Evolutionary conservation across 1,140 invertebrate species (phyloP), one percentile per base, ranked within the genome.

Genomic region (Anadara kagoshimensis): DNA sequence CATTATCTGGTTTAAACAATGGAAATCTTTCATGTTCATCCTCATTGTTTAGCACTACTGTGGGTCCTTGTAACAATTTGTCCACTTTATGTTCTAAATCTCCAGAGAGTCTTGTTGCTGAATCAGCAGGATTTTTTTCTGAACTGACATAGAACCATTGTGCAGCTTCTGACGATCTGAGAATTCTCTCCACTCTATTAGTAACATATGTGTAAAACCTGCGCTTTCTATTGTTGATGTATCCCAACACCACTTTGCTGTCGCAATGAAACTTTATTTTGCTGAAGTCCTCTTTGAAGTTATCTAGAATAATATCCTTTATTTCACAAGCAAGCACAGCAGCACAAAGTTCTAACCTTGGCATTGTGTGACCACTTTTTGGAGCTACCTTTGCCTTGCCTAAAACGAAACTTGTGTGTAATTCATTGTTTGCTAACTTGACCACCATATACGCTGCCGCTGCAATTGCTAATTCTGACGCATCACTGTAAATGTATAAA

Each of bases 371-470:
- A 8, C 75, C 70, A 26, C 53, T 29, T 47, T 14, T 14, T 1
- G 76, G 73, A n/a, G 66, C 63, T 10, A 71, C 18, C 26, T 74
- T 64, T 18, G 54, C 29, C 22, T 68, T 70, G 26, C 66, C 73
- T 18, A 71, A 26, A 10, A 70, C 18, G 43, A 78, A 73, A 14
- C 53, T n/a, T 1, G 75, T 47, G 0, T 54, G 61, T 4, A 61
- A 57, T 1, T 44, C n/a, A 11, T 65, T 72, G 12, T 53, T 36
- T 14, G 14, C 5, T 44, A 41, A 59, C 18, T 63, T 62, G 8
- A 69, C 20, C 41, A 80, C 69, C 14, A 87, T 57, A 54, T 85
- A 86, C n/a, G n/a, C 75, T 51, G 67, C 66, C 24, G 64, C 66
- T 11, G 66, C 49, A 49, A 78, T 74, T 14, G 67, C 75, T n/a